Evolutionary conservation across 2,888 invertebrate genomes (phyloP).

Genomic region (Orthosia gothica): DNA sequence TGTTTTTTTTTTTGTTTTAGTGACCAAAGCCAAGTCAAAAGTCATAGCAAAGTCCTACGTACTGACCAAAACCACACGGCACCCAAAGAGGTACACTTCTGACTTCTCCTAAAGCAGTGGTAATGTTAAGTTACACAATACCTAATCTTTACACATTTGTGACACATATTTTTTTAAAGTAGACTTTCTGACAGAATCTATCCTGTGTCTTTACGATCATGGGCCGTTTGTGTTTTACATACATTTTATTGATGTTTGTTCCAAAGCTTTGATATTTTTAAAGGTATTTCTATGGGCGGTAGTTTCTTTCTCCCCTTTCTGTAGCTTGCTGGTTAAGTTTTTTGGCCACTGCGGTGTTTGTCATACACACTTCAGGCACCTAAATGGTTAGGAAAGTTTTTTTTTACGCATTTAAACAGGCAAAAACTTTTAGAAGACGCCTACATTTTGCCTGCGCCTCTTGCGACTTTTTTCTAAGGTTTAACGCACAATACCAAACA

Average conservation of each 20-base stretch:
- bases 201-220: constrained; percentile 56
- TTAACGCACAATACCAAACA: background rate
- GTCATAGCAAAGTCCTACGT: too few relatives aligned
- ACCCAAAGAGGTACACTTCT: too few relatives aligned
- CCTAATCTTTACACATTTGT: too few relatives aligned
- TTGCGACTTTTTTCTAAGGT: constrained; percentile 7
- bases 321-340: constrained; percentile 42
- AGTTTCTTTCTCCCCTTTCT: constrained; percentile 61
- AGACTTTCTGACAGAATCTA: constrained; percentile 21
- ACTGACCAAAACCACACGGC: too few relatives aligned
- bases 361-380: constrained; percentile 26
- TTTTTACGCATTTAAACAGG: constrained; percentile 15
- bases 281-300: constrained; percentile 67
- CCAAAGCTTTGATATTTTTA: constrained; percentile 67
- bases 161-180: background rate
- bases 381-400: background rate
- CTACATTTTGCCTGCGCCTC: background rate
- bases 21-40: too few relatives aligned
- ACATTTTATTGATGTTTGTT: constrained; percentile 70
- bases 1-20: too few relatives aligned
- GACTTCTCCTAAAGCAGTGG: too few relatives aligned
- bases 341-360: constrained; percentile 48
- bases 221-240: constrained; percentile 66
- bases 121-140: too few relatives aligned
- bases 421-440: background rate